Evolutionary conservation across 92 coral and sea anemone species (phyloP).

Genomic region (Epizoanthus fatuus): DNA sequence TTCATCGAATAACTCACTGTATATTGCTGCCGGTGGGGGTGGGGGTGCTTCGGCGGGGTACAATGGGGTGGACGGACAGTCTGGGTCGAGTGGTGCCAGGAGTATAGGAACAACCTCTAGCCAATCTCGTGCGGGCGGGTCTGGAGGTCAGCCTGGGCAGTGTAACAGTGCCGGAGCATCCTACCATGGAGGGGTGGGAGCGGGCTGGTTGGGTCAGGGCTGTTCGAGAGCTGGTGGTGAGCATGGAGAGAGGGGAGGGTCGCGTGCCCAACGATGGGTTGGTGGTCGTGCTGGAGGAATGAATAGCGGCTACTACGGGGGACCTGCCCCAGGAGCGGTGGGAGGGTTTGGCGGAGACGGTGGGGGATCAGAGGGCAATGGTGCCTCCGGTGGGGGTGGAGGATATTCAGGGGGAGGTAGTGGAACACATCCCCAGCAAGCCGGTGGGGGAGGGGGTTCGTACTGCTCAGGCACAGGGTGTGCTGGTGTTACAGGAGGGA

Average conservation of each 20-base stretch:
- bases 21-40: slow-evolving; percentile 89
- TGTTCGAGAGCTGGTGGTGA: slow-evolving; percentile 34
- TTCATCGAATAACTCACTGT: slow-evolving; percentile 42
- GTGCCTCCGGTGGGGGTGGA: no score
- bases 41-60: slow-evolving; percentile 83
- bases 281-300: slow-evolving; percentile 82
- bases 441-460: slow-evolving; percentile 88
- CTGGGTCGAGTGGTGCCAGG: slow-evolving; percentile 57
- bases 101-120: slow-evolving; percentile 55
- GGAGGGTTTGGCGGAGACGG: slow-evolving; percentile 90
- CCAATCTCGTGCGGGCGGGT: slow-evolving; percentile 52
- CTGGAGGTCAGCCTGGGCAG: slow-evolving; percentile 74
- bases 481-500: slow-evolving; percentile 64
- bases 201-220: slow-evolving; percentile 78
- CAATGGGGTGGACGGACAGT: slow-evolving; percentile 74
- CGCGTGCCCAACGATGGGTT: slow-evolving; percentile 70
- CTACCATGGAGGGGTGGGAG: slow-evolving; percentile 87
- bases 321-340: slow-evolving; percentile 86
- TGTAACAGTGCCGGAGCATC: slow-evolving; percentile 60
- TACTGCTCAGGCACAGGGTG: slow-evolving; percentile 47
- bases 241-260: slow-evolving; percentile 80
- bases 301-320: slow-evolving; percentile 84
- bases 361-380: slow-evolving; percentile 76
- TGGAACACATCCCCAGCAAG: slow-evolving; percentile 33
- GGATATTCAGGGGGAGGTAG: no score